These are phyloP conservation scores for Hydrozoanthus gracilis DNA, from an alignment of 92 coral and sea anemone genomes.

Conservation along the genomic window DNA sequence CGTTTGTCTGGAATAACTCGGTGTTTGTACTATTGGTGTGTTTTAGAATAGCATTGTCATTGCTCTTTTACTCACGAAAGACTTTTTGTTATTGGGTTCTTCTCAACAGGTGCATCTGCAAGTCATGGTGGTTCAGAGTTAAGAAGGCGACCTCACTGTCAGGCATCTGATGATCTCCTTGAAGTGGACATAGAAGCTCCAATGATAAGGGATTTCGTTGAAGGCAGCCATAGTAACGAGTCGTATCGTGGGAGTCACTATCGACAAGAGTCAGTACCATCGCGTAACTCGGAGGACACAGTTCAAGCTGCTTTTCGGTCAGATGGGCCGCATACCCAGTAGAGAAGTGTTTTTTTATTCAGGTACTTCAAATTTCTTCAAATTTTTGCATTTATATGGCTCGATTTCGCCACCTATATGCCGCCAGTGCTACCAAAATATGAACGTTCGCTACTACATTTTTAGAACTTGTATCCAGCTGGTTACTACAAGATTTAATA, in stretches of 20 bases:
- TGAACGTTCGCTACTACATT: too few species aligned
- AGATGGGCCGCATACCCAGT: neutral
- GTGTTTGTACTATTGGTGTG: neutral
- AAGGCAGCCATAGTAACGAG: neutral
- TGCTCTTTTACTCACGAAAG: neutral
- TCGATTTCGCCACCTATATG: too few species aligned
- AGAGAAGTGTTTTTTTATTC: neutral
- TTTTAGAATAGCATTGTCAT: too few species aligned
- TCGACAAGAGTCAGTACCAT: neutral
- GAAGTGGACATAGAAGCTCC: neutral
- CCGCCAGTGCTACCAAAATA: too few species aligned
- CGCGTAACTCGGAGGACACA: slow-evolving; percentile 5
- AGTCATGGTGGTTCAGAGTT: neutral
- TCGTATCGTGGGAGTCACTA: neutral
- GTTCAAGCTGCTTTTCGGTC: neutral
- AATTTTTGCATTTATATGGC: too few species aligned
- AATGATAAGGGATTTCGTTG: neutral
- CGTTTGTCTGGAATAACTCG: too few species aligned
- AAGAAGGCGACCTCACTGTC: slow-evolving; percentile 6
- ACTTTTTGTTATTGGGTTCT: neutral
- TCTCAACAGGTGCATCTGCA: neutral
- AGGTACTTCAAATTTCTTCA: neutral
- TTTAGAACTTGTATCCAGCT: too few species aligned
- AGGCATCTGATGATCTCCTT: neutral
- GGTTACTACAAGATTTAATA: too few species aligned